These are phyloP conservation scores for Plotosus lineatus DNA, from an alignment of 2,113 vertebrate genomes.

Conservation along the genomic window DNA sequence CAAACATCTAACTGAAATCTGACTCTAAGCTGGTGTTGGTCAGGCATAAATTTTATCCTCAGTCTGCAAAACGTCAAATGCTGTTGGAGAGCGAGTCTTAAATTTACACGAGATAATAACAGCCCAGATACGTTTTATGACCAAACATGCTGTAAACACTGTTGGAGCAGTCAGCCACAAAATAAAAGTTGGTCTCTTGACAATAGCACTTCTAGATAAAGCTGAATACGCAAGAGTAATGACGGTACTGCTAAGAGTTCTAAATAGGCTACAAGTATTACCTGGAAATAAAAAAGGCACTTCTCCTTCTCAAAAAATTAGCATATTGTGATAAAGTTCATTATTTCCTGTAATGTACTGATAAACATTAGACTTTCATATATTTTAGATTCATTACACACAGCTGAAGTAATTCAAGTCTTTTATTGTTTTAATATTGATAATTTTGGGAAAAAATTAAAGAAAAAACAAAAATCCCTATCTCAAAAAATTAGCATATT, in stretches of 20 bases:
- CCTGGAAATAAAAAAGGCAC: too few relatives aligned
- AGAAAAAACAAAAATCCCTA: too few relatives aligned
- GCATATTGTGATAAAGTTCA: too few relatives aligned
- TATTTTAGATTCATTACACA: too few relatives aligned
- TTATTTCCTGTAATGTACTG: too few relatives aligned
- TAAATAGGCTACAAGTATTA: background rate
- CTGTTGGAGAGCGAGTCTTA: background rate
- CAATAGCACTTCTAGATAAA: background rate
- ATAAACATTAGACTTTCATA: too few relatives aligned
- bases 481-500: too few relatives aligned
- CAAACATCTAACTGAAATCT: background rate
- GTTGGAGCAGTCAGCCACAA: background rate
- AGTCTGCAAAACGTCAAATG: background rate
- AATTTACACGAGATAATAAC: background rate
- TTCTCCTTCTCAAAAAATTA: too few relatives aligned
- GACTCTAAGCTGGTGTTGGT: background rate
- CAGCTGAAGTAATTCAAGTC: too few relatives aligned
- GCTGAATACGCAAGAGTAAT: background rate
- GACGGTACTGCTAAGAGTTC: background rate
- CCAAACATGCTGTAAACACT: background rate
- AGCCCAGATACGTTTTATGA: background rate
- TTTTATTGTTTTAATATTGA: too few relatives aligned
- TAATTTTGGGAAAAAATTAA: too few relatives aligned
- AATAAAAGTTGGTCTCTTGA: background rate
- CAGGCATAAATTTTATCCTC: background rate